Conservation (phyloP, 2,888 invertebrate genomes). For the Xiphydria camelus region DNA sequence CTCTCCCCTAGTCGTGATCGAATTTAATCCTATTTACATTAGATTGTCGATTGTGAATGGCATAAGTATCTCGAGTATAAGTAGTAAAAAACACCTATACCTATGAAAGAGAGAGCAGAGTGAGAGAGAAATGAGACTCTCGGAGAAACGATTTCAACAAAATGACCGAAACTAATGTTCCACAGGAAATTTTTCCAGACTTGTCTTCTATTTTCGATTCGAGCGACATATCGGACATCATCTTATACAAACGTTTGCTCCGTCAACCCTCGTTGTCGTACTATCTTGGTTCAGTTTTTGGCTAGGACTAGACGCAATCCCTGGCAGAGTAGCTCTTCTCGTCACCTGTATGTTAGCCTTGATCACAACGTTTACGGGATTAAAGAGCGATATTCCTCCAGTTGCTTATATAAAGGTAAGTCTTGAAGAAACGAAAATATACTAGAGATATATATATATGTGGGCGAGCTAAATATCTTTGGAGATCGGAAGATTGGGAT, state of each 20-base stretch:
- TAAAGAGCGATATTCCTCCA: conserved; percentile 81
- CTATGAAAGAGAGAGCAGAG: background rate
- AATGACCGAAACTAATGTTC: background rate
- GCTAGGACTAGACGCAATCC: conserved; percentile 82
- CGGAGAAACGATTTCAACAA: no score
- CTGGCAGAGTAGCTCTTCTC: conserved; percentile 77
- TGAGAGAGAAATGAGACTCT: background rate
- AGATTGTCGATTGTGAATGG: no score
- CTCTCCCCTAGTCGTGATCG: no score
- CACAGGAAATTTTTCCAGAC: conserved; percentile 75
- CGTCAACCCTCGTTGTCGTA: conserved; percentile 80
- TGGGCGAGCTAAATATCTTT: no score
- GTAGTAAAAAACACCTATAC: no score
- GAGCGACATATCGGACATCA: conserved; percentile 85
- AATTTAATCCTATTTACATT: no score
- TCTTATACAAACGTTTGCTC: conserved; percentile 82
- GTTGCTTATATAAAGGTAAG: conserved; percentile 83
- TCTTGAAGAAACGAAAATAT: background rate
- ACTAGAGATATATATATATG: no score
- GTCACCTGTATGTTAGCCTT: conserved; percentile 84
- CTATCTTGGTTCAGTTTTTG: conserved; percentile 88
- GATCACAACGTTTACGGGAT: conserved; percentile 84
- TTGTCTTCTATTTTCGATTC: conserved; percentile 78
- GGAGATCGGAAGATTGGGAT: background rate
- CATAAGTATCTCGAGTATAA: no score